Percentiles rank a stretch among this genome's conserved stretches.
Conservation (phyloP, 2,888 invertebrate genomes). For the Diploptera punctata region DNA sequence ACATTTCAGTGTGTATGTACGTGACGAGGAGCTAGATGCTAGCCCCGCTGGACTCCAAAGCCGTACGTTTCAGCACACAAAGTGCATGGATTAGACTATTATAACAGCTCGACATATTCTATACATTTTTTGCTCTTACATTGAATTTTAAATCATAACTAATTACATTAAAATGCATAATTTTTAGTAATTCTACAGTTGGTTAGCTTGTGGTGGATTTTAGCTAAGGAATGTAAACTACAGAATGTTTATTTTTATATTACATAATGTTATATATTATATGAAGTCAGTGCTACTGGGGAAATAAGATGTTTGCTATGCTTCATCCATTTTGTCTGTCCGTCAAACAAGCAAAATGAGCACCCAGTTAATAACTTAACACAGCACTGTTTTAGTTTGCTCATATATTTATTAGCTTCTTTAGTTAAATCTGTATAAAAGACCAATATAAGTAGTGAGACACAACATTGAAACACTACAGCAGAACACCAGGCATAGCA, state of each 20-base stretch:
- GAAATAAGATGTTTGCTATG: neutral
- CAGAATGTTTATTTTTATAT: neutral
- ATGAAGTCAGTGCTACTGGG: neutral
- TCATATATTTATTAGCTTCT: neutral
- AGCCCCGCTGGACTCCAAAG: neutral
- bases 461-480: neutral
- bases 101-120: neutral
- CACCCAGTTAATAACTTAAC: neutral
- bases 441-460: slow-evolving; percentile 1
- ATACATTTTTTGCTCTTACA: neutral
- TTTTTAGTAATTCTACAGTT: neutral
- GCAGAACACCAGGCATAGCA: slow-evolving; percentile 10
- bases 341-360: neutral
- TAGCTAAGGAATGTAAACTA: neutral
- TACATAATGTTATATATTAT: neutral
- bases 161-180: neutral
- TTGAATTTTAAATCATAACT: neutral
- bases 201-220: neutral
- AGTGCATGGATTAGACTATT: slow-evolving; percentile 7
- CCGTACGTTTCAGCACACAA: neutral
- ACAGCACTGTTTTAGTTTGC: slow-evolving; percentile 9
- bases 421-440: neutral
- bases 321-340: neutral
- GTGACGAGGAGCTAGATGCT: neutral
- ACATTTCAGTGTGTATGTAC: slow-evolving; percentile 31